Conservation (phyloP, 2,888 invertebrate genomes). For the Poecilus cupreus region DNA sequence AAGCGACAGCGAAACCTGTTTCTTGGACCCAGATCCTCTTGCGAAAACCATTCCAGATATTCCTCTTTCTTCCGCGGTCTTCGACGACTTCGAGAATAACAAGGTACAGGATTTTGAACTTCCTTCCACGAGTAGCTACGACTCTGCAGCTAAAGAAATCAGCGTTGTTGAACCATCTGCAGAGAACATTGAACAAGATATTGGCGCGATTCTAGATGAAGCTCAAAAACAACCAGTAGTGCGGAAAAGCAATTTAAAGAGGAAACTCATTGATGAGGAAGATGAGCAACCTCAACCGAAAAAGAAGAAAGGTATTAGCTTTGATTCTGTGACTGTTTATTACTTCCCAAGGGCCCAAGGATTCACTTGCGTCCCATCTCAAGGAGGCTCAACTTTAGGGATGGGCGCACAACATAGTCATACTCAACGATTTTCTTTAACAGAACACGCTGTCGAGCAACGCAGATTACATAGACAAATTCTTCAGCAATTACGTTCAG, state of each 20-base stretch:
- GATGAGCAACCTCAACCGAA: slow-evolving; percentile 76
- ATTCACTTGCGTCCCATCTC: slow-evolving; percentile 93
- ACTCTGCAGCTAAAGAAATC: slow-evolving; percentile 60
- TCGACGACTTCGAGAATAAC: slow-evolving; percentile 59
- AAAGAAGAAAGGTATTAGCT: slow-evolving; percentile 88
- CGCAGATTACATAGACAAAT: slow-evolving; percentile 89
- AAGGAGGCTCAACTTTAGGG: slow-evolving; percentile 93
- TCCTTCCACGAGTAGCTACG: slow-evolving; percentile 63
- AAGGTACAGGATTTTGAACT: slow-evolving; percentile 62
- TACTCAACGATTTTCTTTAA: slow-evolving; percentile 86
- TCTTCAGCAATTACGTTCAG: slow-evolving; percentile 82
- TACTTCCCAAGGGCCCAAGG: slow-evolving; percentile 96
- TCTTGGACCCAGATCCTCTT: slow-evolving; percentile 73
- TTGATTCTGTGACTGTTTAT: slow-evolving; percentile 94
- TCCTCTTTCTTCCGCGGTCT: slow-evolving; percentile 39
- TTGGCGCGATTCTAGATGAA: slow-evolving; percentile 59
- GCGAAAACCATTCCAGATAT: slow-evolving; percentile 62
- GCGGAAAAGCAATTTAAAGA: slow-evolving; percentile 82
- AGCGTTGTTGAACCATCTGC: slow-evolving; percentile 61
- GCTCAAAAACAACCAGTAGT: slow-evolving; percentile 66
- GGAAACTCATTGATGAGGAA: slow-evolving; percentile 75
- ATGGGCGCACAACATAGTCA: slow-evolving; percentile 87
- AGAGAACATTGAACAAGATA: slow-evolving; percentile 59
- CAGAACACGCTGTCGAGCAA: slow-evolving; percentile 93
- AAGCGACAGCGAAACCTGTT: slow-evolving; percentile 75